phyloP scores from a whole-genome alignment of 2,113 vertebrate genomes.

The Bubo bubo region DNA sequence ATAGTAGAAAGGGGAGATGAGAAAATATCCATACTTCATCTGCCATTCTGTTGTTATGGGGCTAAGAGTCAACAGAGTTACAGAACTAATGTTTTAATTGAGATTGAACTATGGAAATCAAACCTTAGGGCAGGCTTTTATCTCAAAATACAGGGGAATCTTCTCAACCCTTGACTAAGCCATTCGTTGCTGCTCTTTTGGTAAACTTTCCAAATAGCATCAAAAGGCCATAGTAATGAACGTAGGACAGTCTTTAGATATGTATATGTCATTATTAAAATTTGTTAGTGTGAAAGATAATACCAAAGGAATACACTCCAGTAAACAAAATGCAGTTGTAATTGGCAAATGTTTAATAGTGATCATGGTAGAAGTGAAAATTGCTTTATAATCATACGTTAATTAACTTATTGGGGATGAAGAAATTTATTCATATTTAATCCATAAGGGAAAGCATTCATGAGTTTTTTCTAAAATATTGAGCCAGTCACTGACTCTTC shows the following conservation, averaged over 20 bases:
- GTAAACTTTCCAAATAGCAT: background rate
- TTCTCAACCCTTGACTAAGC: background rate
- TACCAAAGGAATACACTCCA: background rate
- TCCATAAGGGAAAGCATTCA: background rate
- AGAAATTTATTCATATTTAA: background rate
- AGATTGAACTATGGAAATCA: background rate
- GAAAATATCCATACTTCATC: background rate
- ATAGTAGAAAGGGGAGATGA: background rate
- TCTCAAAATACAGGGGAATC: background rate
- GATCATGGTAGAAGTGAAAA: background rate
- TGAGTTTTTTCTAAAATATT: background rate
- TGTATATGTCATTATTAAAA: background rate
- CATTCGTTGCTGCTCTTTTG: background rate
- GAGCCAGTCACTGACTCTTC: background rate
- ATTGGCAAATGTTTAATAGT: background rate
- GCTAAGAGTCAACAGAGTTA: background rate
- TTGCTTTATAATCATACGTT: background rate
- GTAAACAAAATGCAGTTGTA: background rate
- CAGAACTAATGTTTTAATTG: background rate
- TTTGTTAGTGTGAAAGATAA: background rate
- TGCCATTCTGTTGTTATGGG: background rate
- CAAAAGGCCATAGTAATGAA: background rate
- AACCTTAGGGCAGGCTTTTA: background rate
- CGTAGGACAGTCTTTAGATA: rapidly evolving
- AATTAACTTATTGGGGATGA: background rate